These are phyloP conservation scores for Oxystoma pomonae DNA, from an alignment of 2,888 invertebrate genomes.

Conservation along the genomic window DNA sequence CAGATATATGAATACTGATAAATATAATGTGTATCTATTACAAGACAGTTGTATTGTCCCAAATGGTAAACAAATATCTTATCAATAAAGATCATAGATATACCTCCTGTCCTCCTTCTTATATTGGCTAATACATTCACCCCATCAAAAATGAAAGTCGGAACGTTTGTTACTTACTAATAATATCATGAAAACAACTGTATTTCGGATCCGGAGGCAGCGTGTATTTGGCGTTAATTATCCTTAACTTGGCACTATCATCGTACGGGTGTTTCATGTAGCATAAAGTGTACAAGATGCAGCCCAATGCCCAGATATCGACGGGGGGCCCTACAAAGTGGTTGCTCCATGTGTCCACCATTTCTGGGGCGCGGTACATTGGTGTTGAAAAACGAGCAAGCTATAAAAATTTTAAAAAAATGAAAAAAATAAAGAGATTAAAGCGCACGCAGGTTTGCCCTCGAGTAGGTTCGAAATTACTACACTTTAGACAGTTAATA, in stretches of 20 bases:
- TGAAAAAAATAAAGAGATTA: slow-evolving; percentile 7
- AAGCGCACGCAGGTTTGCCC: not conserved
- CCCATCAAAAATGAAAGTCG: too few relatives aligned
- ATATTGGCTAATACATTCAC: too few relatives aligned
- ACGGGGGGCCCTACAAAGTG: slow-evolving; percentile 84
- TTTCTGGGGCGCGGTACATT: slow-evolving; percentile 98
- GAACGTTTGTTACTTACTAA: slow-evolving; percentile 69
- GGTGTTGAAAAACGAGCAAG: slow-evolving; percentile 79
- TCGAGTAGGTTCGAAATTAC: too few relatives aligned
- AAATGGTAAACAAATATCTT: too few relatives aligned
- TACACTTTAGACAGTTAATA: slow-evolving; percentile 2
- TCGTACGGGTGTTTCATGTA: slow-evolving; percentile 96
- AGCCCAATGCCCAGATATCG: slow-evolving; percentile 97
- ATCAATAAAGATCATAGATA: too few relatives aligned
- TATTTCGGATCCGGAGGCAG: slow-evolving; percentile 79
- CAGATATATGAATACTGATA: too few relatives aligned
- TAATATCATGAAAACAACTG: slow-evolving; percentile 83
- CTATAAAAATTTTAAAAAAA: slow-evolving; percentile 46
- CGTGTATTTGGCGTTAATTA: slow-evolving; percentile 93
- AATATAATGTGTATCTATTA: too few relatives aligned
- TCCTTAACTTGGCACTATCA: slow-evolving; percentile 91
- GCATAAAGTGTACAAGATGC: slow-evolving; percentile 87
- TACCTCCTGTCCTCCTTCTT: too few relatives aligned
- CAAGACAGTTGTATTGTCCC: too few relatives aligned
- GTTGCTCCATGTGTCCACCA: slow-evolving; percentile 97